These are phyloP conservation scores for cat (Felis catus) DNA, from an alignment of 2,113 vertebrate species.

Conservation along the genomic window DNA sequence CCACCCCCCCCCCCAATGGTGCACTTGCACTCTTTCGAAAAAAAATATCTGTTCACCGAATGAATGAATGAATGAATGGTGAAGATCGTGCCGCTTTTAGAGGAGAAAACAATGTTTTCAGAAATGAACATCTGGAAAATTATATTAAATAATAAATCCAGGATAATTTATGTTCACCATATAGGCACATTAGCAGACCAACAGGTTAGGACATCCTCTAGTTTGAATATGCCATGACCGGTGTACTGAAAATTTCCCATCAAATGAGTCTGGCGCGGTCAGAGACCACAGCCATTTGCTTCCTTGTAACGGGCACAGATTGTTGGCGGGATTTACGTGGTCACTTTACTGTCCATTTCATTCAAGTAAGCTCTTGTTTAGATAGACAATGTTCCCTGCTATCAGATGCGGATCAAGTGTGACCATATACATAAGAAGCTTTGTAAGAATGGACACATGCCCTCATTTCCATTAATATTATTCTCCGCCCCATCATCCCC, in stretches of 20 bases:
- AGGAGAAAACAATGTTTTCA: conserved; percentile 10
- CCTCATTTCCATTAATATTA: not conserved
- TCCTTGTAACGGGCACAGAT: not conserved
- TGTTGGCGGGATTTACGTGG: not conserved
- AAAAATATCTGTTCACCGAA: not conserved
- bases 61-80: not conserved
- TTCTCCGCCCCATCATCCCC: not conserved
- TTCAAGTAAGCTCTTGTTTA: not conserved
- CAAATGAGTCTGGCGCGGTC: not conserved
- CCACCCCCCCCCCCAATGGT: no score
- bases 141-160: not conserved
- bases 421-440: not conserved
- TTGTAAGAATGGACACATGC: not conserved
- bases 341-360: not conserved
- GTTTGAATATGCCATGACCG: not conserved
- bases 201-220: not conserved
- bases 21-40: no score
- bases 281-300: not conserved
- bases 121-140: not conserved
- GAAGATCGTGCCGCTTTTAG: not conserved
- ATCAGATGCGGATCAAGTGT: not conserved
- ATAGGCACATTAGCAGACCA: not conserved
- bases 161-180: not conserved
- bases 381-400: not conserved
- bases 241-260: not conserved